A percentile compares a stretch with the other conserved stretches of the same genome.
Evolutionary conservation across 1,140 invertebrate species (phyloP).

Genomic region (Hydropsyche tenuis): DNA sequence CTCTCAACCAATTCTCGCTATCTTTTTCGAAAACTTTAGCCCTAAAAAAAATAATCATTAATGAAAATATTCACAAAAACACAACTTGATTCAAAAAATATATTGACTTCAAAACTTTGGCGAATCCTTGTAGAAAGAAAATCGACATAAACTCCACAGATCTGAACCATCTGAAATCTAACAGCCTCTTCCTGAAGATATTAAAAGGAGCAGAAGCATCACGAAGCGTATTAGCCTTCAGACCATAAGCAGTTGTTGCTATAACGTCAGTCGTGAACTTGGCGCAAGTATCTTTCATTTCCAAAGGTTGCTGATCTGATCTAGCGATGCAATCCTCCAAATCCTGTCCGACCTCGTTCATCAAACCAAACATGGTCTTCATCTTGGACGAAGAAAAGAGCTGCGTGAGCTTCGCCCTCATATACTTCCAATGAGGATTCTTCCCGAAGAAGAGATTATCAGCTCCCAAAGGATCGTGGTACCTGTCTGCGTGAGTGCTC

Average conservation of each 20-base stretch:
- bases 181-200: constrained; percentile 50
- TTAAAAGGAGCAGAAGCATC: constrained; percentile 56
- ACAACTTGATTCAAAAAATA: neutral
- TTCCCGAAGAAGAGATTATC: constrained; percentile 53
- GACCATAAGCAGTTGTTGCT: constrained; percentile 62
- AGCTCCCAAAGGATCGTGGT: constrained; percentile 41
- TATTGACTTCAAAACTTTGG: constrained; percentile 44
- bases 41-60: neutral
- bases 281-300: constrained; percentile 56
- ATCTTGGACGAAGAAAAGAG: constrained; percentile 64
- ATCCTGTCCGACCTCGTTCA: constrained; percentile 48
- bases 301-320: constrained; percentile 51
- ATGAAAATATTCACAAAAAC: too few relatives aligned
- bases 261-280: constrained; percentile 65
- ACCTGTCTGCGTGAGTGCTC: constrained; percentile 48
- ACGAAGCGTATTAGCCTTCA: constrained; percentile 59
- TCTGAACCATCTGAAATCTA: constrained; percentile 47
- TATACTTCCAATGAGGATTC: constrained; percentile 59
- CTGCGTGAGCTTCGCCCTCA: constrained; percentile 62
- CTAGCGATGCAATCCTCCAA: constrained; percentile 40
- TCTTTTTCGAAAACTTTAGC: constrained; percentile 51
- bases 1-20: constrained; percentile 49
- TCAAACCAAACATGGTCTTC: constrained; percentile 55
- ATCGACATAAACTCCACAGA: constrained; percentile 49
- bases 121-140: constrained; percentile 53